These are phyloP conservation scores for Cecidostiba fungosa DNA, from an alignment of 2,888 invertebrate species.

Conservation along the genomic window DNA sequence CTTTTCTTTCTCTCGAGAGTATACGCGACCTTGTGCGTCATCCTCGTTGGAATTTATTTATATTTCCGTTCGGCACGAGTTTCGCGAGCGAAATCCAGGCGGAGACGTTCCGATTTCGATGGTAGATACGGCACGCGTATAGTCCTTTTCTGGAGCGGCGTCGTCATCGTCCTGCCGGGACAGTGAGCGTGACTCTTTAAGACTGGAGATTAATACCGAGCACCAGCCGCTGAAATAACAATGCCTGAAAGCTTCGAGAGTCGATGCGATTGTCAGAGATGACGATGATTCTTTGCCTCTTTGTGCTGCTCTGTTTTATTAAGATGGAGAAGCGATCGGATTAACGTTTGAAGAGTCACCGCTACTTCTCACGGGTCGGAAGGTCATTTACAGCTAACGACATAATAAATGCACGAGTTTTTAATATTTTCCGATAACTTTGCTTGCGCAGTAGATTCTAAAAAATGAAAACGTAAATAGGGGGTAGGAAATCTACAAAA, in stretches of 20 bases:
- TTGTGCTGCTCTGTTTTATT: not conserved
- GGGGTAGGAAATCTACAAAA: too few relatives aligned
- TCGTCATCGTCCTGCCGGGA: not conserved
- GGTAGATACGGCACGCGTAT: conserved; percentile 45
- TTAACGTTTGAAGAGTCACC: not conserved
- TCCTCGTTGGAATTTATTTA: conserved; percentile 14
- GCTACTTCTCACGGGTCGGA: not conserved
- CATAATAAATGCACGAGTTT: not conserved
- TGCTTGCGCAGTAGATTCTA: not conserved
- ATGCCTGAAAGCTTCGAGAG: conserved; percentile 2
- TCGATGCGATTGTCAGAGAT: conserved; percentile 9
- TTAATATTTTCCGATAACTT: not conserved
- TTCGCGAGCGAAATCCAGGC: not conserved
- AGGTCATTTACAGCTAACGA: not conserved
- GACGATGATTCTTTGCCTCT: not conserved
- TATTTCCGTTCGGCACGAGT: conserved; percentile 8
- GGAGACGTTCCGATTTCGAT: conserved; percentile 12
- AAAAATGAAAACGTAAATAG: too few relatives aligned
- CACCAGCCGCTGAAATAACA: conserved; percentile 36
- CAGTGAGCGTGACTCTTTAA: conserved; percentile 23
- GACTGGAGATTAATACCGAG: conserved; percentile 17
- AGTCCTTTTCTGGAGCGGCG: not conserved
- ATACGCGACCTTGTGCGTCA: not conserved
- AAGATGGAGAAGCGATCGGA: not conserved
- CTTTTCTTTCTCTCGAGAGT: not conserved